Evolutionary conservation across 1,140 invertebrate genomes (phyloP).

Genomic region (Drosophila punjabiensis): DNA sequence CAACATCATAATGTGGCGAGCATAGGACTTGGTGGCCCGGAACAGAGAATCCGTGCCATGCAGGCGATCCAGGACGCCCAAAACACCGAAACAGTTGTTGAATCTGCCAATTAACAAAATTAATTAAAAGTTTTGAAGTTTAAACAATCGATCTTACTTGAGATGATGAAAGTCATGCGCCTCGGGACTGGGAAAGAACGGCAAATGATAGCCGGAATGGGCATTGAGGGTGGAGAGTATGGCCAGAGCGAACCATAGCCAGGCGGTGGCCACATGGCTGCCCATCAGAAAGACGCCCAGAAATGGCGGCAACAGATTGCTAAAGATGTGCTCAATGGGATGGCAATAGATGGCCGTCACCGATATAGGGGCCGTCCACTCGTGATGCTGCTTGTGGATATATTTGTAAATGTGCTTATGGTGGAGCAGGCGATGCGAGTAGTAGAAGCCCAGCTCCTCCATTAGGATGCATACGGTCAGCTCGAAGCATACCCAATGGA

Average conservation of each 20-base stretch:
- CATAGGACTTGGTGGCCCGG: constrained; percentile 90
- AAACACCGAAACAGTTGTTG: constrained; percentile 94
- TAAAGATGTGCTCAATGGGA: constrained; percentile 94
- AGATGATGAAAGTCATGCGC: constrained; percentile 96
- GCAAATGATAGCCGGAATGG: constrained; percentile 95
- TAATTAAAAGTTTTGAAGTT: background rate
- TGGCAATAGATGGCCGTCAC: constrained; percentile 95
- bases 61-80: constrained; percentile 93
- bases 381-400: constrained; percentile 95
- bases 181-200: constrained; percentile 95
- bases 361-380: constrained; percentile 94
- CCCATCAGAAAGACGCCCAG: constrained; percentile 93
- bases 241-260: constrained; percentile 93
- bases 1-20: constrained; percentile 93
- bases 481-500: constrained; percentile 93
- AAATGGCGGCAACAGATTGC: constrained; percentile 92
- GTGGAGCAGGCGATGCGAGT: constrained; percentile 94
- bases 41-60: constrained; percentile 94
- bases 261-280: constrained; percentile 93
- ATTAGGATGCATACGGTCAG: constrained; percentile 91
- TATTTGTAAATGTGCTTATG: constrained; percentile 91
- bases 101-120: constrained; percentile 87
- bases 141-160: constrained; percentile 87
- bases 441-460: constrained; percentile 95
- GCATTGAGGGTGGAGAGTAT: constrained; percentile 93